A percentile compares a stretch with the other conserved stretches of the same genome.
phyloP scores from a whole-genome alignment of 2,113 vertebrate genomes.

The Mesocricetus auratus region DNA sequence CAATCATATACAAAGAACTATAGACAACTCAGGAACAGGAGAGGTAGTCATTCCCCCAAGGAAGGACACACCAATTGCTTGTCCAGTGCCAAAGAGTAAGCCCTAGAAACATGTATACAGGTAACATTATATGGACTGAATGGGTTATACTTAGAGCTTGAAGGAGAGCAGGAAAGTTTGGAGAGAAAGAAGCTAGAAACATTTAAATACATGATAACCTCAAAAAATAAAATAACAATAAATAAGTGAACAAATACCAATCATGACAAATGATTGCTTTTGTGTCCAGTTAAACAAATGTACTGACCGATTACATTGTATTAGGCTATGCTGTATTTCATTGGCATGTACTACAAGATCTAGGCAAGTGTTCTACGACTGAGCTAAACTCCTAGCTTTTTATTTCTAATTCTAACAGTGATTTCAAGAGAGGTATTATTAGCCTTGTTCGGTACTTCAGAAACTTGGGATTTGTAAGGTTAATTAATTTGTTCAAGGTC shows the following conservation, averaged over 20 bases:
- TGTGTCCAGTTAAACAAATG: not conserved
- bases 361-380: not conserved
- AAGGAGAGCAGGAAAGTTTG: not conserved
- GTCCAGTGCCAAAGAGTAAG: not conserved
- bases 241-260: not conserved
- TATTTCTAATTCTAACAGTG: constrained; percentile 35
- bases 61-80: not conserved
- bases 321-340: not conserved
- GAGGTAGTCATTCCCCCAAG: not conserved
- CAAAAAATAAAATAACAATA: not conserved
- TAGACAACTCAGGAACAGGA: not conserved
- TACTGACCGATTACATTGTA: not conserved
- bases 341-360: not conserved
- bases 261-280: not conserved
- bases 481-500: constrained; percentile 48
- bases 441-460: not conserved
- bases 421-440: not conserved
- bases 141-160: not conserved
- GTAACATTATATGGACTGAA: not conserved
- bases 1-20: not conserved
- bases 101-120: not conserved
- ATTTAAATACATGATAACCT: not conserved
- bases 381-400: not conserved
- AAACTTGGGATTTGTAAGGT: constrained; percentile 20
- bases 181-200: not conserved